Evolutionary conservation across 2,797 vertebrate species (phyloP).

Genomic region (Myripristis jacobus): DNA sequence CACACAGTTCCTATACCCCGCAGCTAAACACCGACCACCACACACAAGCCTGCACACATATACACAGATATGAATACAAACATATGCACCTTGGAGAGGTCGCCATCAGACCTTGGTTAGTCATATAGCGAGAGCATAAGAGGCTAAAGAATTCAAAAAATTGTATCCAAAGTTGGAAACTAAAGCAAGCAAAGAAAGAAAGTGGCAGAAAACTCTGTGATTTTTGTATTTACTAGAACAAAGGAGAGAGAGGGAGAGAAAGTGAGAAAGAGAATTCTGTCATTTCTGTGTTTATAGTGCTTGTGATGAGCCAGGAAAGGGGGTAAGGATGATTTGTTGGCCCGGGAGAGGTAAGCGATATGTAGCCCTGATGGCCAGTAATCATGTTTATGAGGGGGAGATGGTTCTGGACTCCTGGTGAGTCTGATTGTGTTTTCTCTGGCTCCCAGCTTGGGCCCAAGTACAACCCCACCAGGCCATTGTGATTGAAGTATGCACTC

Average conservation of each 20-base stretch:
- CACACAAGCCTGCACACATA: conserved; percentile 13
- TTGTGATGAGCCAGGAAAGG: conserved; percentile 37
- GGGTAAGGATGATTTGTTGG: conserved; percentile 64
- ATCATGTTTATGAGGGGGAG: conserved; percentile 72
- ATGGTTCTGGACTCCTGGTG: conserved; percentile 67
- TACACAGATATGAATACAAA: conserved; percentile 24
- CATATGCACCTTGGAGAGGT: conserved; percentile 41
- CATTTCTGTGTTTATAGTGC: conserved; percentile 51
- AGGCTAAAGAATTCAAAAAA: conserved; percentile 49
- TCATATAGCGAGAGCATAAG: conserved; percentile 47
- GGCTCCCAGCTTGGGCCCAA: conserved; percentile 70
- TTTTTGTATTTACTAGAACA: neutral
- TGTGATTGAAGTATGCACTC: conserved; percentile 73
- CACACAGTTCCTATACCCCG: conserved; percentile 38
- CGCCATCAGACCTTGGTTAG: conserved; percentile 28
- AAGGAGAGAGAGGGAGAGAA: neutral
- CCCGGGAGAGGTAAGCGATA: conserved; percentile 66
- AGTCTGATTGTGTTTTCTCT: conserved; percentile 74
- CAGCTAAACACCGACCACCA: conserved; percentile 56
- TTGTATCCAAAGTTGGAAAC: conserved; percentile 8
- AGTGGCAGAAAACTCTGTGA: neutral
- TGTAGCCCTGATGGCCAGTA: conserved; percentile 61
- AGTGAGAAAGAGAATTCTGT: conserved; percentile 30
- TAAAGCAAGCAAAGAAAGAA: conserved; percentile 3
- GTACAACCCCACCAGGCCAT: conserved; percentile 70